These are phyloP conservation scores for Mimachlamys varia DNA, from an alignment of 2,888 invertebrate species.

Conservation along the genomic window DNA sequence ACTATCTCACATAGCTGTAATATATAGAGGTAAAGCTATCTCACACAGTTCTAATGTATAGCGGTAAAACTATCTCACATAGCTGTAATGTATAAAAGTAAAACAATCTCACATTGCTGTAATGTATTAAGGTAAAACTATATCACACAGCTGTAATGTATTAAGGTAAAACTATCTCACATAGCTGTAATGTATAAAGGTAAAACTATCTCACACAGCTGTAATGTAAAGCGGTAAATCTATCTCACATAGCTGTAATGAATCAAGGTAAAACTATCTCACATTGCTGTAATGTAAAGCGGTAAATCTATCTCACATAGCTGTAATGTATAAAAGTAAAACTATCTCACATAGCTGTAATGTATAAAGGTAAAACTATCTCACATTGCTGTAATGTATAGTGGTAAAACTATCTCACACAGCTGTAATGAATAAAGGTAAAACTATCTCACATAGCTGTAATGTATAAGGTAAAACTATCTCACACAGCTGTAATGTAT, in stretches of 20 bases:
- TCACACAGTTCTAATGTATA: not conserved
- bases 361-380: not conserved
- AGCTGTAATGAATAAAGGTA: not conserved
- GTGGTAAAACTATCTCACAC: not conserved
- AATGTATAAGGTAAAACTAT: not conserved
- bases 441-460: not conserved
- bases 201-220: not conserved
- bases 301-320: not conserved
- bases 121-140: not conserved
- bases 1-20: not conserved
- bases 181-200: not conserved
- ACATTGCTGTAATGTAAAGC: not conserved
- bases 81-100: not conserved
- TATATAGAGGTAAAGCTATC: not conserved
- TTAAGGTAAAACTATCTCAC: not conserved
- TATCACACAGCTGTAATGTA: not conserved
- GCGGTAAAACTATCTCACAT: not conserved
- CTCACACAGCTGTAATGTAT: not conserved
- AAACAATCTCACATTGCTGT: not conserved
- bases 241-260: constrained; percentile 29
- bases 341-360: not conserved
- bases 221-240: not conserved
- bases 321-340: not conserved
- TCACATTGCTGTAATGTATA: not conserved
- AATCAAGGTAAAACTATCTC: not conserved